Evolutionary conservation across 1,140 invertebrate genomes (phyloP).

Genomic region (Bombus sibiricus): DNA sequence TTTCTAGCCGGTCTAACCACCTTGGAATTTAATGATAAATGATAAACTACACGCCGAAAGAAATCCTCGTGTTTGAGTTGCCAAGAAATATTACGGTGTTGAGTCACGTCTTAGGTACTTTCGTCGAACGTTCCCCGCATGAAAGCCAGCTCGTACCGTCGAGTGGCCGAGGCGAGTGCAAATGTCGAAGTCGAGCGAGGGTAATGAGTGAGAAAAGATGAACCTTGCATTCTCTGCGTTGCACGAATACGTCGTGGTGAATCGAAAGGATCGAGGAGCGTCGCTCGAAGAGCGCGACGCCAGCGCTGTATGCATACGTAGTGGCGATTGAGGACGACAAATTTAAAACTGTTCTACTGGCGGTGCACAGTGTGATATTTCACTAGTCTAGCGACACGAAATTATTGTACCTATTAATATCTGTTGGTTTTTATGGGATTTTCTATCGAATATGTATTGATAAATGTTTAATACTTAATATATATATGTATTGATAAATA

Average conservation of each 20-base stretch:
- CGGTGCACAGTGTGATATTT: not conserved
- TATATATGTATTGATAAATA: too few species aligned
- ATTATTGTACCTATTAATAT: not conserved
- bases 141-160: conserved; percentile 27
- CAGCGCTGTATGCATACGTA: not conserved
- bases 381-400: not conserved
- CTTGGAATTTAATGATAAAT: conserved; percentile 65
- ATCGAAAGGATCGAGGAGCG: not conserved
- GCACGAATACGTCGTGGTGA: too few species aligned
- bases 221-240: conserved; percentile 24
- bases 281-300: not conserved
- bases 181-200: conserved; percentile 41
- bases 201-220: conserved; percentile 55
- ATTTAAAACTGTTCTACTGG: conserved; percentile 9
- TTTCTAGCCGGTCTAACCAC: conserved; percentile 22
- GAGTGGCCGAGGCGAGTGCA: conserved; percentile 31
- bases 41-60: conserved; percentile 43
- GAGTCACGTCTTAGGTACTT: conserved; percentile 59
- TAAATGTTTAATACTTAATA: too few species aligned
- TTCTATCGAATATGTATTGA: too few species aligned
- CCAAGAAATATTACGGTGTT: conserved; percentile 58
- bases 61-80: conserved; percentile 43
- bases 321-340: not conserved
- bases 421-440: too few species aligned
- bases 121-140: conserved; percentile 40